These are phyloP conservation scores for Cheirogaleus medius DNA, from an alignment of 2,113 vertebrate species.

Conservation along the genomic window DNA sequence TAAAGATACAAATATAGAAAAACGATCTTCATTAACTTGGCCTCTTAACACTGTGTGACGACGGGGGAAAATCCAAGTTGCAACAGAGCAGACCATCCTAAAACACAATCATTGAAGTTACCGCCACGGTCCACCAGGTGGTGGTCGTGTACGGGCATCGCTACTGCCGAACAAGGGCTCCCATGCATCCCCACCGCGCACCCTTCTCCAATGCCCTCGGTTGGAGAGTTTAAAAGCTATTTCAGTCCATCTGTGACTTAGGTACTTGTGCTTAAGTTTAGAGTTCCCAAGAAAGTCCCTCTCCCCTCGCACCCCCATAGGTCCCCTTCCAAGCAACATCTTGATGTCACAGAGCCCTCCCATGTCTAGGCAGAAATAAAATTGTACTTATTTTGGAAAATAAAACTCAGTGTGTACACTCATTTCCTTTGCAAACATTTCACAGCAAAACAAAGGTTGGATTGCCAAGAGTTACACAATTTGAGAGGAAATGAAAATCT, in stretches of 20 bases:
- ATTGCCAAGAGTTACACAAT: conserved; percentile 68
- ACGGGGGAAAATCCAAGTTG: neutral
- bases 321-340: neutral
- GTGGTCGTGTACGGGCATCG: neutral
- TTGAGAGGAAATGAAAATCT: conserved; percentile 65
- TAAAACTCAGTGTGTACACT: neutral
- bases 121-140: conserved; percentile 8
- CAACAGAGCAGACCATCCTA: accelerated
- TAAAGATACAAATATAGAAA: neutral
- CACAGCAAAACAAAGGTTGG: conserved; percentile 52
- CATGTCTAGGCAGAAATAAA: neutral
- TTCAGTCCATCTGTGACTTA: neutral
- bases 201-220: neutral
- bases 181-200: neutral
- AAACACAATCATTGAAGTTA: neutral
- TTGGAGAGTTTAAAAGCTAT: neutral
- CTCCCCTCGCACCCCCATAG: accelerated
- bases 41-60: neutral
- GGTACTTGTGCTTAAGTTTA: neutral
- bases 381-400: conserved; percentile 37
- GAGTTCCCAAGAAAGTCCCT: neutral
- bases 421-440: conserved; percentile 34
- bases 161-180: accelerated
- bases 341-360: neutral
- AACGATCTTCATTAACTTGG: neutral